Conservation (phyloP, 2,797 vertebrate species). For the Lithobates pipiens region DNA sequence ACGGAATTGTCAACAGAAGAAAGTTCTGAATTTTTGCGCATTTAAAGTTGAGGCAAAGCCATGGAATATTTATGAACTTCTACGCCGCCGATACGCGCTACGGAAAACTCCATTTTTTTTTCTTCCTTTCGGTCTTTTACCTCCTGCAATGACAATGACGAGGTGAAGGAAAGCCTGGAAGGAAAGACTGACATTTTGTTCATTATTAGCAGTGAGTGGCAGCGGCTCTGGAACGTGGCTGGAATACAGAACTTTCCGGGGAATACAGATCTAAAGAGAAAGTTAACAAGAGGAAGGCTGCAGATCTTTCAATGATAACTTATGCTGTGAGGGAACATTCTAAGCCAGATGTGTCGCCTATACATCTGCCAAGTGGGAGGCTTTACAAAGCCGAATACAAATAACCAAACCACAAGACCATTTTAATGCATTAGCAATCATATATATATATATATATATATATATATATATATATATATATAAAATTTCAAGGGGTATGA, state of each 20-base stretch:
- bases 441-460: not conserved
- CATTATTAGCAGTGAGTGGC: slow-evolving; percentile 53
- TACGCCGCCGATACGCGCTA: slow-evolving; percentile 19
- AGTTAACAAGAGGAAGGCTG: slow-evolving; percentile 29
- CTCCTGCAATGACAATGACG: slow-evolving; percentile 58
- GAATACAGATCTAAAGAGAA: slow-evolving; percentile 31
- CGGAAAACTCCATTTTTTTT: slow-evolving; percentile 3
- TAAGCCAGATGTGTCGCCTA: not conserved
- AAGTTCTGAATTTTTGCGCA: slow-evolving; percentile 36
- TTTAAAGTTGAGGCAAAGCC: slow-evolving; percentile 37
- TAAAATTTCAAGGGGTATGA: no score
- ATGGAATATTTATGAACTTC: slow-evolving; percentile 55
- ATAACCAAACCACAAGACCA: not conserved
- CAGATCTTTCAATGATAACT: slow-evolving; percentile 23
- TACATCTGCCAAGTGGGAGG: not conserved
- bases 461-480: no score
- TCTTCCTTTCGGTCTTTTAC: slow-evolving; percentile 24
- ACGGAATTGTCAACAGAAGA: slow-evolving; percentile 47
- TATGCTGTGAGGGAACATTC: slow-evolving; percentile 11
- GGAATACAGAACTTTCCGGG: slow-evolving; percentile 40
- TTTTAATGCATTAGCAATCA: not conserved
- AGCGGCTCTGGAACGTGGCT: slow-evolving; percentile 17
- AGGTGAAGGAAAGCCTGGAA: slow-evolving; percentile 45
- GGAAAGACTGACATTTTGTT: slow-evolving; percentile 55
- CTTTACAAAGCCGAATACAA: not conserved